Evolutionary conservation across 2,797 vertebrate species (phyloP).

Genomic region (Phalloptychus januarius): DNA sequence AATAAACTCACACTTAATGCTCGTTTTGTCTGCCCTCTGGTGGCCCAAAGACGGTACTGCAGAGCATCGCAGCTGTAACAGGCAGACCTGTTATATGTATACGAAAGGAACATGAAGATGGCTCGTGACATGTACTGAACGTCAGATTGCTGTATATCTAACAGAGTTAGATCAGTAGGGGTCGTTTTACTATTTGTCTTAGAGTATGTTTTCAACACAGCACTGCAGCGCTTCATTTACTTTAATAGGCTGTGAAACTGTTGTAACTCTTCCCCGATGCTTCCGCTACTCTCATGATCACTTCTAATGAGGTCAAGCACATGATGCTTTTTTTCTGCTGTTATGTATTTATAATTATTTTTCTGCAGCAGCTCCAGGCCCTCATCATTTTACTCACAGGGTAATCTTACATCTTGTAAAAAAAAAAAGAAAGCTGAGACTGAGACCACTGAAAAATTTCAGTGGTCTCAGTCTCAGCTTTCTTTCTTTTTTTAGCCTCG

Average conservation of each 20-base stretch:
- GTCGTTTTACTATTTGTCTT: conserved; percentile 10
- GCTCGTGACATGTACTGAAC: neutral
- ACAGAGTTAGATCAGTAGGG: neutral
- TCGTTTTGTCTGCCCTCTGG: conserved; percentile 6
- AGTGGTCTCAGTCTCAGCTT: conserved; percentile 32
- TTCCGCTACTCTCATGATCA: neutral
- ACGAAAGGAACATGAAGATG: neutral
- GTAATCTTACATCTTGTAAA: conserved; percentile 9
- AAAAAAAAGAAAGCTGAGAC: too few relatives aligned
- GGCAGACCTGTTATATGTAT: neutral
- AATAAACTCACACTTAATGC: neutral
- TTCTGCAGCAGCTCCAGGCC: conserved; percentile 28
- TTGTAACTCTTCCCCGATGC: neutral
- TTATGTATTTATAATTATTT: conserved; percentile 57
- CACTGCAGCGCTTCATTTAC: neutral
- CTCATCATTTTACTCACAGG: conserved; percentile 19
- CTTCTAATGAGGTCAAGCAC: conserved; percentile 45
- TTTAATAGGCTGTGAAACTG: conserved; percentile 10
- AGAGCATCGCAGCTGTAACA: neutral
- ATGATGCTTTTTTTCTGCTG: conserved; percentile 20
- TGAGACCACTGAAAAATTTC: too few relatives aligned
- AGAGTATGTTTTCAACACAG: conserved; percentile 7
- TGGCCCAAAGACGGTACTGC: neutral
- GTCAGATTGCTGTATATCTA: conserved; percentile 13
- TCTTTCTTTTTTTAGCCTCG: neutral